A percentile compares a stretch with the other conserved stretches of the same genome.
Conservation (phyloP, 2,113 vertebrate genomes). For the Zosterops japonicus region DNA sequence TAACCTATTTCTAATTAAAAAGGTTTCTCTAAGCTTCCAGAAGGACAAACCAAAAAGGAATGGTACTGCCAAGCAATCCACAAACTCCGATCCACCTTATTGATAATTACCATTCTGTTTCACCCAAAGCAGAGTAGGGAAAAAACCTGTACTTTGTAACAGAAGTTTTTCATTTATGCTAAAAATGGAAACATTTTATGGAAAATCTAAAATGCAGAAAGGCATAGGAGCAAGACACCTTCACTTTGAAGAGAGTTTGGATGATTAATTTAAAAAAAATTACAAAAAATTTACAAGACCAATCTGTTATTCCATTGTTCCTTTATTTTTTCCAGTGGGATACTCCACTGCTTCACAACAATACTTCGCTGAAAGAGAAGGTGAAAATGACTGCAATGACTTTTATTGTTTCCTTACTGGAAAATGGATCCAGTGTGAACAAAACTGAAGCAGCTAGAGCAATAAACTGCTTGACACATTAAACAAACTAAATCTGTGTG, state of each 20-base stretch:
- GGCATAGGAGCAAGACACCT: fast-evolving
- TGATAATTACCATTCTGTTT: constrained; percentile 16
- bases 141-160: background rate
- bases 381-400: background rate
- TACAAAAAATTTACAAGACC: background rate
- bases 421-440: background rate
- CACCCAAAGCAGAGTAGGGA: background rate
- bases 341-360: background rate
- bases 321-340: background rate
- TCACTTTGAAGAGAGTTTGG: background rate
- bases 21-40: constrained; percentile 31
- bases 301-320: background rate
- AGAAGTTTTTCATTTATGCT: background rate
- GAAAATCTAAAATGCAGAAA: background rate
- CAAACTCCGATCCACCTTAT: background rate
- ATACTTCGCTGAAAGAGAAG: background rate
- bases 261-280: background rate
- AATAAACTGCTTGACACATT: background rate
- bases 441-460: background rate
- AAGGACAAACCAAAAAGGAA: constrained; percentile 51
- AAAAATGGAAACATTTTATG: background rate
- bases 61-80: background rate
- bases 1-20: constrained; percentile 54
- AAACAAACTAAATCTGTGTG: background rate
- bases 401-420: background rate